Conservation (phyloP, 2,888 invertebrate species). For the Lithophane leautieri region DNA sequence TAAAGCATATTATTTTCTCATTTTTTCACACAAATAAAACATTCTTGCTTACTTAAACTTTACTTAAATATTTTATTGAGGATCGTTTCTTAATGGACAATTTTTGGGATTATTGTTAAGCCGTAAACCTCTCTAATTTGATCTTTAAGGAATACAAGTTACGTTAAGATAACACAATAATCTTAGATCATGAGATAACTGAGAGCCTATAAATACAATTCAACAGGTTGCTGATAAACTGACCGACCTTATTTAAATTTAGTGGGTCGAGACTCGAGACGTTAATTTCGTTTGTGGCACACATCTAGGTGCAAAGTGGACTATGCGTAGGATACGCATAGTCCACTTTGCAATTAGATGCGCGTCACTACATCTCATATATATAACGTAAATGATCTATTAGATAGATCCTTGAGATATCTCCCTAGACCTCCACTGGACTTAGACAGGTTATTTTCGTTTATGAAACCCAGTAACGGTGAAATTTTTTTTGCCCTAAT, state of each 20-base stretch:
- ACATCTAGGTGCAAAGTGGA: slow-evolving; percentile 26
- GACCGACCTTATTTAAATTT: slow-evolving; percentile 51
- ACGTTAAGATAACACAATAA: slow-evolving; percentile 54
- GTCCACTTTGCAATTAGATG: too few species aligned
- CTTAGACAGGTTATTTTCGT: background rate
- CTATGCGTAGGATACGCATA: too few species aligned
- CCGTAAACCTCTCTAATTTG: slow-evolving; percentile 27
- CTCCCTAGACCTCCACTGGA: background rate
- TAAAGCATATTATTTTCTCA: slow-evolving; percentile 38
- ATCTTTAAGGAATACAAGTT: slow-evolving; percentile 53
- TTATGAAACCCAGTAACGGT: background rate
- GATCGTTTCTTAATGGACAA: slow-evolving; percentile 28
- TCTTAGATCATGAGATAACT: slow-evolving; percentile 54
- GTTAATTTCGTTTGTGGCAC: slow-evolving; percentile 44
- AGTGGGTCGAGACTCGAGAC: slow-evolving; percentile 36
- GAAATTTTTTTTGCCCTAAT: background rate
- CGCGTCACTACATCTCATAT: background rate
- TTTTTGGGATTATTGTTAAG: slow-evolving; percentile 34
- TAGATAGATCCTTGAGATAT: background rate
- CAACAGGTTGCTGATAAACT: slow-evolving; percentile 59
- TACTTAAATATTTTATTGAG: slow-evolving; percentile 19
- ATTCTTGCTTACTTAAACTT: background rate
- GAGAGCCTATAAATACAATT: slow-evolving; percentile 54
- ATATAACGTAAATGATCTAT: background rate
- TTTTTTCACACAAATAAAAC: slow-evolving; percentile 30